These are phyloP conservation scores for Momotus momota DNA, from an alignment of 2,797 vertebrate genomes.

Conservation along the genomic window DNA sequence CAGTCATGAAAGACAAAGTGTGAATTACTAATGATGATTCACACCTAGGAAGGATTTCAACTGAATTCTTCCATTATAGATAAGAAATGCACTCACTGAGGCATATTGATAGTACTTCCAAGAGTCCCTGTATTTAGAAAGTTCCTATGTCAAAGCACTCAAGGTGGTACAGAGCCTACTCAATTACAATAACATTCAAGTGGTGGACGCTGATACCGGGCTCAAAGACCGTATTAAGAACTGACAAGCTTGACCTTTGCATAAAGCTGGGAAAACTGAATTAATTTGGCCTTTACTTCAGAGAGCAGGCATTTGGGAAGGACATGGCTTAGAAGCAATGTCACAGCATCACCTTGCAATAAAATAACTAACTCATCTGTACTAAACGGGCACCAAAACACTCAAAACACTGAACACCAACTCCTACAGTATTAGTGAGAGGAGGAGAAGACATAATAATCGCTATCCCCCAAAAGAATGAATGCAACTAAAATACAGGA, in stretches of 20 bases:
- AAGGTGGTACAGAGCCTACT: neutral
- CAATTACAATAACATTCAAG: neutral
- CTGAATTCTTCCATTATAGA: neutral
- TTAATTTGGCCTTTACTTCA: neutral
- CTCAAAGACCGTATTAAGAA: neutral
- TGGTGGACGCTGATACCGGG: neutral
- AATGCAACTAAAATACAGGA: neutral
- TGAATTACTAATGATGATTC: slow-evolving; percentile 38
- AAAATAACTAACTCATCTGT: neutral
- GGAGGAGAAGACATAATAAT: neutral
- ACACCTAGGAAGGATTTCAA: slow-evolving; percentile 13
- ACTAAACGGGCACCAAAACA: neutral
- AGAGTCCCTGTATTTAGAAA: neutral
- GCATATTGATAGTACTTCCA: neutral
- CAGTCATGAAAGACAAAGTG: neutral
- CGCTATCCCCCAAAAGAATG: neutral
- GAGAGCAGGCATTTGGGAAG: neutral
- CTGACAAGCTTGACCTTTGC: neutral
- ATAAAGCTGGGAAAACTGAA: neutral
- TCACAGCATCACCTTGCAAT: neutral
- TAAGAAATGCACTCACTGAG: slow-evolving; percentile 29
- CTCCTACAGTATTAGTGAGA: neutral
- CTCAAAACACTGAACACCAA: neutral
- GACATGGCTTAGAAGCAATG: neutral
- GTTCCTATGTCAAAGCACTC: neutral